phyloP scores from a whole-genome alignment of 2,888 invertebrate genomes.

The Heterodera filipjevi region DNA sequence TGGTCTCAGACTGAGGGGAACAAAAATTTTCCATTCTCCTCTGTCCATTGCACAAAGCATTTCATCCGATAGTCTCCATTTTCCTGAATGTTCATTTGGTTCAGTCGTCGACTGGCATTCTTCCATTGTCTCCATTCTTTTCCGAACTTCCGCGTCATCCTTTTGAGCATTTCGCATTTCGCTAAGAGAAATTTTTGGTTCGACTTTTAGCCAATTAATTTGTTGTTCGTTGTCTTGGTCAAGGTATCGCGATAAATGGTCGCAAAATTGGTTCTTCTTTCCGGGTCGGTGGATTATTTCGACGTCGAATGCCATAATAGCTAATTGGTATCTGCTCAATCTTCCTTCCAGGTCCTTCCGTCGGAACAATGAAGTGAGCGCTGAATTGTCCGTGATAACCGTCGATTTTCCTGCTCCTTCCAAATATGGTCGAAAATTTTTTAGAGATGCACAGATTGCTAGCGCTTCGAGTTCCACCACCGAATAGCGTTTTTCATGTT shows the following conservation, averaged over 20 bases:
- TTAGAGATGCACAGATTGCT: conserved; percentile 36
- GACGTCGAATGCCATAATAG: conserved; percentile 36
- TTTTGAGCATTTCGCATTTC: conserved; percentile 15
- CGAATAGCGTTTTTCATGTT: conserved; percentile 34
- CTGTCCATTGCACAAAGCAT: background rate
- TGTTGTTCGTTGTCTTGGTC: background rate
- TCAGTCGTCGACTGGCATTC: too few relatives aligned
- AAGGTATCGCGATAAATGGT: conserved; percentile 43
- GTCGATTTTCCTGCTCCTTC: conserved; percentile 31
- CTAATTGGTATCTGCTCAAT: conserved; percentile 35
- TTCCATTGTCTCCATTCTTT: background rate
- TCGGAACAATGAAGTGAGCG: conserved; percentile 29
- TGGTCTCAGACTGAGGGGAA: background rate
- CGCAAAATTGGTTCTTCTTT: conserved; percentile 40
- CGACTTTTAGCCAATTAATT: background rate
- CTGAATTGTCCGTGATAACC: conserved; percentile 38
- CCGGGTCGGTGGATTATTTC: conserved; percentile 46
- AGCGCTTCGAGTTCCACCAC: conserved; percentile 37
- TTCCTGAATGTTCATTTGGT: background rate
- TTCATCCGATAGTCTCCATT: background rate
- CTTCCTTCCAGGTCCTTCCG: conserved; percentile 36
- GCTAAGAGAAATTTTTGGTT: background rate
- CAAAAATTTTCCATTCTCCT: conserved; percentile 15
- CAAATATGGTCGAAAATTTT: conserved; percentile 35
- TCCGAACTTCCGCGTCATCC: too few relatives aligned